Evolutionary conservation across 2,888 invertebrate species (phyloP).

Genomic region (Patella depressa): DNA sequence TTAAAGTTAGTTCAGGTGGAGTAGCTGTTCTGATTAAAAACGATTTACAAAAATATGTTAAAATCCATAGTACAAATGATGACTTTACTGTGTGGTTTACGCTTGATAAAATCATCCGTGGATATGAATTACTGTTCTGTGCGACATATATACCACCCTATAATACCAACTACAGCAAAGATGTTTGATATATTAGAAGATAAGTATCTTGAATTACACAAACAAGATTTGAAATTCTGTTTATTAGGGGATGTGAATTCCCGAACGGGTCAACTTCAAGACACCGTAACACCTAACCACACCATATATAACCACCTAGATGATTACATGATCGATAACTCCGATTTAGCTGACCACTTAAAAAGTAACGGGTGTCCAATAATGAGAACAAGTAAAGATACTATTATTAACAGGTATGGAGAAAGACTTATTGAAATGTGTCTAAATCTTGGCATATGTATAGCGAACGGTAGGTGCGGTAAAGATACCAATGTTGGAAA

Average conservation of each 20-base stretch:
- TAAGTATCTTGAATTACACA: not conserved
- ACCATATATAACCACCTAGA: no score
- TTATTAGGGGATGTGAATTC: not conserved
- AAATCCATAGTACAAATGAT: not conserved
- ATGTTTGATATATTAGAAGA: not conserved
- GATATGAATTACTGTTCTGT: not conserved
- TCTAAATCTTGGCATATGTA: not conserved
- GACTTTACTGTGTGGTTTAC: not conserved
- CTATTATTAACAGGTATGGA: not conserved
- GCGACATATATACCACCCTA: conserved; percentile 1
- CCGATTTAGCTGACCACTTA: no score
- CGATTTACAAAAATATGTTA: no score
- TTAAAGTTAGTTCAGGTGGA: no score
- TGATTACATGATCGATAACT: no score
- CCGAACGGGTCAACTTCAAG: not conserved
- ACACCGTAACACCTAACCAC: not conserved
- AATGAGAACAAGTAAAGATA: not conserved
- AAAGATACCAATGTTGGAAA: not conserved
- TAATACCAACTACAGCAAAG: not conserved
- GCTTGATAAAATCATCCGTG: not conserved
- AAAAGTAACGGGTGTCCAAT: not conserved
- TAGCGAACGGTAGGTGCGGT: not conserved
- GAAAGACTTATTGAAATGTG: not conserved
- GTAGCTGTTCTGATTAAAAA: no score
- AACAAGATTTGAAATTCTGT: not conserved